A percentile compares a stretch with the other conserved stretches of the same genome.
Conservation (phyloP, 2,797 vertebrate species). For the Tokudaia tokunoshimensis region DNA sequence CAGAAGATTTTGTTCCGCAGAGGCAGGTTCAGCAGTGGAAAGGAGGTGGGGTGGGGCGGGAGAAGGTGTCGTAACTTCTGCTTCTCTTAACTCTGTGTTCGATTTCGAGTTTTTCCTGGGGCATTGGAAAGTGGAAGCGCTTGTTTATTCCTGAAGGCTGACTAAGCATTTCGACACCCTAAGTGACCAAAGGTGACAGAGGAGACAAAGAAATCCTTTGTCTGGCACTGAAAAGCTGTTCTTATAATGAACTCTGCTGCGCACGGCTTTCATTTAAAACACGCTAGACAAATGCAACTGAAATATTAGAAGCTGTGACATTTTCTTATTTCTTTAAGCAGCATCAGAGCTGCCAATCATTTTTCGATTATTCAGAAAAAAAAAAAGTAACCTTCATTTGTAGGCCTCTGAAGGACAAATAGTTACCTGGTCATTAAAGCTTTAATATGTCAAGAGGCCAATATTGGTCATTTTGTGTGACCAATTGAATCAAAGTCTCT, state of each 20-base stretch:
- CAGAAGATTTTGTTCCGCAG: neutral
- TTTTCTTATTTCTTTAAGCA: neutral
- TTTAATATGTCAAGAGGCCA: neutral
- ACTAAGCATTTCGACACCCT: neutral
- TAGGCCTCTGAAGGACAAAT: conserved; percentile 24
- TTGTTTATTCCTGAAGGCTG: neutral
- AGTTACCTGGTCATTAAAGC: neutral
- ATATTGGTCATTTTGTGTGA: neutral
- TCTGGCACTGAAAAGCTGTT: neutral
- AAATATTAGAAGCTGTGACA: neutral
- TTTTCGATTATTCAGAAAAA: neutral
- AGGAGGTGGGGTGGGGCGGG: neutral
- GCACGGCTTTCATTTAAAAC: neutral
- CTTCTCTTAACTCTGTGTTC: neutral
- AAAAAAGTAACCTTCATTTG: neutral
- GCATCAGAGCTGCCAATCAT: neutral
- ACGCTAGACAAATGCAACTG: neutral
- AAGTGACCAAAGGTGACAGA: neutral
- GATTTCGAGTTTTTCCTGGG: neutral
- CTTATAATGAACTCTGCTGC: neutral
- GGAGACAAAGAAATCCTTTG: conserved; percentile 36
- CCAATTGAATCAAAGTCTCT: conserved; percentile 3
- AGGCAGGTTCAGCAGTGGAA: neutral
- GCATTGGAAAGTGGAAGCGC: neutral
- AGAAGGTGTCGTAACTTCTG: neutral